Evolutionary conservation across 1,140 invertebrate species (phyloP), one percentile per base, ranked within the genome.

Genomic region (Zaprionus nigranus): DNA sequence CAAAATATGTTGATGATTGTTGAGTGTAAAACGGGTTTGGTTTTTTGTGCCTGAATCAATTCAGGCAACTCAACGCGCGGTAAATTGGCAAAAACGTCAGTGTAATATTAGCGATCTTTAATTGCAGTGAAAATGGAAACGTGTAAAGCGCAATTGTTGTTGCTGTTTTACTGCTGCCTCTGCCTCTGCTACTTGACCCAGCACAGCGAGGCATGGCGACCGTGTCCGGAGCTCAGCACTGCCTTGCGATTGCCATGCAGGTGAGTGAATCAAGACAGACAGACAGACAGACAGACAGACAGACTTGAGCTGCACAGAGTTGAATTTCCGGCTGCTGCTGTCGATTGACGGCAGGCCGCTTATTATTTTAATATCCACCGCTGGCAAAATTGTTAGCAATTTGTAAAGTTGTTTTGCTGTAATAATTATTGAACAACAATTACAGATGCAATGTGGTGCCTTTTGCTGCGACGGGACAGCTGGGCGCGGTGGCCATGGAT

Each of bases 401-500:
- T 86, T 79, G 56, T 68, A 65, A 70, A 67, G 66, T 56, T 79
- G 68, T 86, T 64, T 66, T n/a, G 13, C 36, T 38, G 36, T 65
- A 87, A 87, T 87, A 74, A 83, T 65, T 59, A 5, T 34, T 34
- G 30, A 5, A 15, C 40, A 13, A 22, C 86, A 81, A 86, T 87
- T 91, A 80, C 75, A 92, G 92, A 72, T 93, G 92, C 73, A 92
- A 92, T 88, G 91, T 93, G 58, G 92, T 93, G 78, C 90, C 90
- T 60, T 93, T 93, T 76, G 92, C 83, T 56, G 76, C 91, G 46
- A 92, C 90, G 65, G 91, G 90, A 26, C 92, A 93, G 58, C 90
- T 92, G 34, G 92, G 91, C 3, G 91, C 92, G 20, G 92, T 93
- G 75, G 92, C 91, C 75, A 93, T 98, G 93, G 95, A 98, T 90